phyloP scores from a whole-genome alignment of 1,140 invertebrate genomes.

The Penaeus vannamei region DNA sequence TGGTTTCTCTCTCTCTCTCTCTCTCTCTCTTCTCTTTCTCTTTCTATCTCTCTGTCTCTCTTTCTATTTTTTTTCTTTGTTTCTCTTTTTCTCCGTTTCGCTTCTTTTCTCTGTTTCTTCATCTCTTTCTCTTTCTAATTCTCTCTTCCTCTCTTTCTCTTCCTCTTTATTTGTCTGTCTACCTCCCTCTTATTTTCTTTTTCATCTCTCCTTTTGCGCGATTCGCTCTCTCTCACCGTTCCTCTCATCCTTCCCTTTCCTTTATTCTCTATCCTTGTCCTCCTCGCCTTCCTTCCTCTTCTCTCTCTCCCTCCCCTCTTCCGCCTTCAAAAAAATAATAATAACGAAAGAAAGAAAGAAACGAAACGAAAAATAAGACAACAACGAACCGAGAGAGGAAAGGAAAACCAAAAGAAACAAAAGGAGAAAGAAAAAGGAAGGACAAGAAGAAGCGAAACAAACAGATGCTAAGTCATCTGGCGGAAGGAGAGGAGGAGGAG shows the following conservation, averaged over 20 bases:
- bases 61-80: neutral
- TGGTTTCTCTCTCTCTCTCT: neutral
- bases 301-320: neutral
- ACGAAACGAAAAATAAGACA: too few relatives aligned
- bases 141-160: neutral
- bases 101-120: neutral
- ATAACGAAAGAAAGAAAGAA: too few relatives aligned
- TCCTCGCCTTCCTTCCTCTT: neutral
- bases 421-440: too few relatives aligned
- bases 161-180: neutral
- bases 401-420: neutral
- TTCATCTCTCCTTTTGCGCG: neutral
- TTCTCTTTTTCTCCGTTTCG: neutral
- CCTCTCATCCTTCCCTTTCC: neutral
- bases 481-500: neutral
- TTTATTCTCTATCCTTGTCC: neutral
- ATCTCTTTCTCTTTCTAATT: neutral
- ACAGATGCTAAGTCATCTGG: too few relatives aligned
- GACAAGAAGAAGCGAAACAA: too few relatives aligned
- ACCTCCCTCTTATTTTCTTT: neutral
- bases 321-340: neutral
- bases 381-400: too few relatives aligned
- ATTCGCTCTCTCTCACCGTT: neutral
- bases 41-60: neutral
- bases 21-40: neutral